phyloP scores from a whole-genome alignment of 2,113 vertebrate genomes.

The Alligator sinensis region DNA sequence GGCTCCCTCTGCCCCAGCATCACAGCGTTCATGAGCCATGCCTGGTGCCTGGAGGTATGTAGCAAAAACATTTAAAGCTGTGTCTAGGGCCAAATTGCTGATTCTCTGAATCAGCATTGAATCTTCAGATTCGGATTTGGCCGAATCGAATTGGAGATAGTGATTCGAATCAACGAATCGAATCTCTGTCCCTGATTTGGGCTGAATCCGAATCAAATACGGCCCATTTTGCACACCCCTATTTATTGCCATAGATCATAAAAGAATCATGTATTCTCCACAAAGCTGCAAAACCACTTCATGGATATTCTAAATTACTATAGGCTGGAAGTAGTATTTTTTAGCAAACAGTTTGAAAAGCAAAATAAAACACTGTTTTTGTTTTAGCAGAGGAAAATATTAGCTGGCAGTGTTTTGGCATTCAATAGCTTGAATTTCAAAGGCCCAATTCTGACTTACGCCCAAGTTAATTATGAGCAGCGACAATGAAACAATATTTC shows the following conservation, averaged over 20 bases:
- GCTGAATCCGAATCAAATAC: too few species aligned
- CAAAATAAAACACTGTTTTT: background rate
- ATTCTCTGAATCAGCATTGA: too few species aligned
- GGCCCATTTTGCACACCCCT: too few species aligned
- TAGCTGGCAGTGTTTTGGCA: background rate
- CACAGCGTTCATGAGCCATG: too few species aligned
- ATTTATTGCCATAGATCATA: background rate
- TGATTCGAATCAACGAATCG: too few species aligned
- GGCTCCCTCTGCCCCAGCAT: too few species aligned
- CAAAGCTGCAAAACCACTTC: constrained; percentile 2
- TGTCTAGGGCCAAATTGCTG: too few species aligned
- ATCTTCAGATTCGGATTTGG: too few species aligned
- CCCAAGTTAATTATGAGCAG: background rate
- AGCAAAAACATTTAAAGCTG: too few species aligned
- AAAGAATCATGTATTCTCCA: constrained; percentile 17
- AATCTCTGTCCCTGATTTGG: too few species aligned
- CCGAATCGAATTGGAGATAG: too few species aligned
- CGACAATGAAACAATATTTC: background rate
- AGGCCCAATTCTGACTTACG: background rate
- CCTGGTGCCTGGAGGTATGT: too few species aligned
- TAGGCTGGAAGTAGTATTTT: background rate
- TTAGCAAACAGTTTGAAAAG: constrained; percentile 2
- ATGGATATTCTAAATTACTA: accelerated
- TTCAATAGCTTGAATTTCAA: background rate
- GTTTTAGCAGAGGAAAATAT: background rate